Evolutionary conservation across 1,140 invertebrate species (phyloP).

Genomic region (Araneus ventricosus): DNA sequence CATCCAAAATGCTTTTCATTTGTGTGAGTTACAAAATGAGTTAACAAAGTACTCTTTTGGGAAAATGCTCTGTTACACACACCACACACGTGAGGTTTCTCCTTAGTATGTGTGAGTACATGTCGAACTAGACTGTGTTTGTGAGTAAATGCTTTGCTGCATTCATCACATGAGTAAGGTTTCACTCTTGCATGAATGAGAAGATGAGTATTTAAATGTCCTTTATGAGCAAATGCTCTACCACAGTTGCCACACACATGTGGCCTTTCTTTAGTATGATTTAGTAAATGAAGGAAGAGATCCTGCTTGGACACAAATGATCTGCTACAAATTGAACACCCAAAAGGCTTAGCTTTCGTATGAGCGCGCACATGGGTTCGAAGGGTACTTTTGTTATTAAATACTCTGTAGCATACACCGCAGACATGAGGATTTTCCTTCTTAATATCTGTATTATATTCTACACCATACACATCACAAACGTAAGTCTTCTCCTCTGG

Average conservation of each 20-base stretch:
- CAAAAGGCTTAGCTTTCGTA: neutral
- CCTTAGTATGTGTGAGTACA: constrained; percentile 28
- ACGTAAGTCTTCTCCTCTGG: too few relatives aligned
- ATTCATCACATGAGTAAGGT: constrained; percentile 10
- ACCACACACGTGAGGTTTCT: constrained; percentile 38
- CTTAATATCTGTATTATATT: too few relatives aligned
- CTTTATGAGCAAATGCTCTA: neutral
- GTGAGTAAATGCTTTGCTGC: constrained; percentile 16
- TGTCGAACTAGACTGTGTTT: neutral
- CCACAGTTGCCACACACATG: neutral
- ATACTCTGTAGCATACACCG: neutral
- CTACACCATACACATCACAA: too few relatives aligned
- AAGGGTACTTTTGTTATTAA: neutral
- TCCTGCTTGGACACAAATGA: neutral
- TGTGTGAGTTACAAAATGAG: neutral
- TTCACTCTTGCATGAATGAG: neutral
- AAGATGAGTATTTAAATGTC: neutral
- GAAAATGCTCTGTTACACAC: constrained; percentile 10
- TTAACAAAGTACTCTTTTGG: neutral
- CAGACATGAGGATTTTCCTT: too few relatives aligned
- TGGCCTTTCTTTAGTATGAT: too few relatives aligned
- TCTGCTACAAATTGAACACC: neutral
- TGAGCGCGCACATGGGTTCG: neutral
- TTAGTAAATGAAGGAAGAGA: neutral
- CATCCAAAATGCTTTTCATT: neutral